Base-by-base conservation (phyloP, 2,888 invertebrate genomes). In the Trimorus sp. region DNA sequence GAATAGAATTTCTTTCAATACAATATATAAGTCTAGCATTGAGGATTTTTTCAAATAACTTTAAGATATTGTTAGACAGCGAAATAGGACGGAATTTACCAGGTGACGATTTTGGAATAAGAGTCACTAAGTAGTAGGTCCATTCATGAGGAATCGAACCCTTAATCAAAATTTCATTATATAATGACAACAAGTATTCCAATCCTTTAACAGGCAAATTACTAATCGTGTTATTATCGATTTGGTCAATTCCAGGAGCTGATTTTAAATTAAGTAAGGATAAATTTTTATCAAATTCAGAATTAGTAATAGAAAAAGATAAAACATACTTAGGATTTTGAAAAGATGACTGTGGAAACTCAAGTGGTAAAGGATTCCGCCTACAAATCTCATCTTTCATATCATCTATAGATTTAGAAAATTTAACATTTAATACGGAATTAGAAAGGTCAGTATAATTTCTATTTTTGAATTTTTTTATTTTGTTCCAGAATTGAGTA, bases 381-480 rank as follows among this genome's bases (percentile, higher is more conserved):
- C n/a, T n/a, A n/a, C n/a, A n/a, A n/a, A n/a, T n/a, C n/a, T n/a
- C n/a, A n/a, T n/a, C n/a, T n/a, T n/a, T n/a, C n/a, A n/a, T n/a
- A n/a, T n/a, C n/a, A n/a, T n/a, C n/a, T n/a, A n/a, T n/a, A n/a
- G n/a, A n/a, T n/a, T n/a, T n/a, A n/a, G n/a, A n/a, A n/a, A n/a
- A n/a, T n/a, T 49, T 37, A 1, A 63, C 8, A n/a, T 63, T 51
- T 7, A 63, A 15, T 14, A 14, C 11, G n/a, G 48, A 48, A 15
- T 38, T 48, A 15, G n/a, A 3, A 37, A 37, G 36, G 15, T 65
- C 42, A 60, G 42, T 14, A 12, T 9, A 16, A 40, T 49, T 40
- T 40, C 14, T 59, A 59, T 38, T 59, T 40, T 83, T 65, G 36
- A 82, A 79, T 1, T 45, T 15, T 51, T 76, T 84, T 49, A 79